phyloP scores from a whole-genome alignment of 2,888 invertebrate species.

The Tribolium freemani region DNA sequence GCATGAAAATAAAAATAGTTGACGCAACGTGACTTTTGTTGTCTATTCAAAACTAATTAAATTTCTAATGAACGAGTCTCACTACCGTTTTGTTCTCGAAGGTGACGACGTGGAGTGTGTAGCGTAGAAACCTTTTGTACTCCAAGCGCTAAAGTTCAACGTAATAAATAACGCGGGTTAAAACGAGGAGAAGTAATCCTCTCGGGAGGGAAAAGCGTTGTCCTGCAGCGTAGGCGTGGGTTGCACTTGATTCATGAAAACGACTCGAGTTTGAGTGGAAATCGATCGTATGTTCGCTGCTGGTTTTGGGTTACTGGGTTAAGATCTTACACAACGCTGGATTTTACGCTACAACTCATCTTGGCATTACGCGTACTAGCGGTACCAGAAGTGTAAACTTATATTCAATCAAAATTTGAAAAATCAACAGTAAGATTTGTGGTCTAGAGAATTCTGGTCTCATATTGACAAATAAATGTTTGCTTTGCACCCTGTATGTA shows the following conservation, averaged over 20 bases:
- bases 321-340: neutral
- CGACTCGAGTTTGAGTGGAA: slow-evolving; percentile 35
- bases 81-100: neutral
- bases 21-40: too few relatives aligned
- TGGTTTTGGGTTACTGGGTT: slow-evolving; percentile 43
- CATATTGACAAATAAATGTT: too few relatives aligned
- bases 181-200: slow-evolving; percentile 1
- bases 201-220: slow-evolving; percentile 12
- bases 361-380: neutral
- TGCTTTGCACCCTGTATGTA: too few relatives aligned
- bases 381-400: neutral
- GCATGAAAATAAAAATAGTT: neutral
- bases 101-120: neutral
- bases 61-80: too few relatives aligned
- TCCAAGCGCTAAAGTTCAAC: neutral
- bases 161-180: slow-evolving; percentile 6
- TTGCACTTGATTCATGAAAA: slow-evolving; percentile 36
- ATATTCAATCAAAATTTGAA: neutral
- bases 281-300: slow-evolving; percentile 38
- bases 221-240: slow-evolving; percentile 13
- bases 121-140: slow-evolving; percentile 9
- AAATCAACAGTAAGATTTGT: too few relatives aligned
- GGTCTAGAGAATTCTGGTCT: too few relatives aligned
- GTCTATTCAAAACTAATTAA: too few relatives aligned
- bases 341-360: neutral